Conservation (phyloP, 1,140 invertebrate species). For the Muscidifurax raptorellus region DNA sequence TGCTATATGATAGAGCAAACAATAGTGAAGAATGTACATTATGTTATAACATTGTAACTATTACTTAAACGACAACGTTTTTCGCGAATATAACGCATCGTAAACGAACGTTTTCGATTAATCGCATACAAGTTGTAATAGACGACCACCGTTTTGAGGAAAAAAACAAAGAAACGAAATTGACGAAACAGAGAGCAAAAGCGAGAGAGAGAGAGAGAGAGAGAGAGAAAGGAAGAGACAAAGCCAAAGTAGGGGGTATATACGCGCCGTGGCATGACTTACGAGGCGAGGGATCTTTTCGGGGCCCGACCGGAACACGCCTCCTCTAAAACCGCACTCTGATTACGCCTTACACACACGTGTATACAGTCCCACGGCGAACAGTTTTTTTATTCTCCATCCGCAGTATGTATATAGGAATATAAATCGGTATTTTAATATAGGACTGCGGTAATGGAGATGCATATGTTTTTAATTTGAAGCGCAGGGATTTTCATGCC, state of each 20-base stretch:
- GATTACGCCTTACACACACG: conserved; percentile 20
- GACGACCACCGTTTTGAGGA: neutral
- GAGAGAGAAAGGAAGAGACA: conserved; percentile 21
- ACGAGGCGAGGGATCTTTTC: conserved; percentile 38
- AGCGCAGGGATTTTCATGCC: neutral
- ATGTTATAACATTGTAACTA: too few relatives aligned
- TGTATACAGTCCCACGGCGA: neutral
- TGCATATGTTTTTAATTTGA: neutral
- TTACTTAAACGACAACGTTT: too few relatives aligned
- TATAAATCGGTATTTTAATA: conserved; percentile 41
- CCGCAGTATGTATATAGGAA: neutral
- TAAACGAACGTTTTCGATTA: too few relatives aligned
- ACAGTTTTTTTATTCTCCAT: neutral
- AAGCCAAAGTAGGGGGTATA: conserved; percentile 25
- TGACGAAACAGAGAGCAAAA: conserved; percentile 1
- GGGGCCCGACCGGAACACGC: conserved; percentile 19
- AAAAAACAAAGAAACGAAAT: conserved; percentile 15
- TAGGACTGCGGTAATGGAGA: conserved; percentile 32
- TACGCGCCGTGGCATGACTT: conserved; percentile 36
- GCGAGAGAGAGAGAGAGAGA: conserved; percentile 17
- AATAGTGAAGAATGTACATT: too few relatives aligned
- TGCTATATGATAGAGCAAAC: too few relatives aligned
- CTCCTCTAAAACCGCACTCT: conserved; percentile 29
- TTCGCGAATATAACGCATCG: too few relatives aligned
- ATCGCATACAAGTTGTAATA: too few relatives aligned